Base-by-base conservation (phyloP, 2,888 invertebrate species). In the Drosophila antonietae region DNA sequence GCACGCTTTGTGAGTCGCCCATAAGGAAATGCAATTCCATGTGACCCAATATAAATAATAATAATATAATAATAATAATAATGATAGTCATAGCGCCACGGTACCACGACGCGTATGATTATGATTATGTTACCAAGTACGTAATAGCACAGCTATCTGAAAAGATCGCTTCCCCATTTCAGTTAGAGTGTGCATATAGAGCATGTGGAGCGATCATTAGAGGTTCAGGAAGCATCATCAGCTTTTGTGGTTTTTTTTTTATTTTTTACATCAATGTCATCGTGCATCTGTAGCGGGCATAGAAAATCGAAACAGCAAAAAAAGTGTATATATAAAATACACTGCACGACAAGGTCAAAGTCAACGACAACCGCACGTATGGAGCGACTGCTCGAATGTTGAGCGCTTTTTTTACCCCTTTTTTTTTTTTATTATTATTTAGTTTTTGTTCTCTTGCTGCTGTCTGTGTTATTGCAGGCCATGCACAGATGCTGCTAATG, bases 321-420 rank as follows among this genome's bases (percentile, higher is more conserved):
- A 39, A 41, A 44, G 2, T n/a, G 20, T 23, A 23, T 23, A 23
- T 23, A 23, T 23, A 44, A 64, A 62, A 71, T 53, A 73, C 68
- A 72, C 68, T 75, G 70, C 65, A 71, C 66, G 15, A 57, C 82
- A 85, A 83, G 83, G 85, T 83, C 85, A 85, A 68, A 72, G 67
- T 68, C 58, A 69, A 60, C 73, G 53, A 58, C 72, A 82, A 72
- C 73, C 75, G 68, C 65, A 55, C 37, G 18, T 37, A 55, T 51
- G 37, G 53, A 64, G 61, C 55, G 28, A 53, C 53, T 72, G 60
- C 66, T 73, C 75, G 53, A 67, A 69, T 53, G 71, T 51, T 68
- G 47, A 65, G 41, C 59, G 57, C 31, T 68, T 72, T 28, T 73
- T 74, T 58, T 39, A 18, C 15, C 46, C 33, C 44, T 15, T 28